Evolutionary conservation across 2,888 invertebrate species (phyloP).

Genomic region (Galeruca laticollis): DNA sequence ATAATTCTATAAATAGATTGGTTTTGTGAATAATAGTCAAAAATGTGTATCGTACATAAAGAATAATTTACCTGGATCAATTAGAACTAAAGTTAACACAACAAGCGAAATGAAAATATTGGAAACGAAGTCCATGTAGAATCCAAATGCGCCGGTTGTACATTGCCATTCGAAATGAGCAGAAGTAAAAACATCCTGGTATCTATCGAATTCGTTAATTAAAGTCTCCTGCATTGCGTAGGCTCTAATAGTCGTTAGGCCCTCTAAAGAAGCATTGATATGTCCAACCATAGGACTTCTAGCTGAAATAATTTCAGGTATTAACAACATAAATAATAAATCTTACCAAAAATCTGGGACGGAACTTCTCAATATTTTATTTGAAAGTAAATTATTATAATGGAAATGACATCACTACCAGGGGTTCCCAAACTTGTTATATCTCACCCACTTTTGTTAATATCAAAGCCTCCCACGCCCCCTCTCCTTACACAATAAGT

Average conservation of each 20-base stretch:
- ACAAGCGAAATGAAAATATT: slow-evolving; percentile 52
- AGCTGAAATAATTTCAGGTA: slow-evolving; percentile 55
- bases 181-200: slow-evolving; percentile 63
- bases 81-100: slow-evolving; percentile 50
- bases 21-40: background rate
- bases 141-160: slow-evolving; percentile 59
- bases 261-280: slow-evolving; percentile 63
- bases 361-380: no score
- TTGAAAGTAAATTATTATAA: no score
- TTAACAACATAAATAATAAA: background rate
- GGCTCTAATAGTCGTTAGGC: slow-evolving; percentile 64
- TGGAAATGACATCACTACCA: no score
- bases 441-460: no score
- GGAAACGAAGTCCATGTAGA: slow-evolving; percentile 58
- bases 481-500: no score
- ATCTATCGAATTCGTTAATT: slow-evolving; percentile 60
- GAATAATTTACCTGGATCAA: slow-evolving; percentile 50
- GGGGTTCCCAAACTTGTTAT: no score
- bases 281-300: slow-evolving; percentile 63
- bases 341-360: background rate
- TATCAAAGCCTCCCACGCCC: no score
- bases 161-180: slow-evolving; percentile 58
- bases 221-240: slow-evolving; percentile 60
- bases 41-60: background rate
- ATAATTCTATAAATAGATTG: no score